These are phyloP conservation scores for Amiota communis DNA, from an alignment of 2,888 invertebrate species.

Conservation along the genomic window DNA sequence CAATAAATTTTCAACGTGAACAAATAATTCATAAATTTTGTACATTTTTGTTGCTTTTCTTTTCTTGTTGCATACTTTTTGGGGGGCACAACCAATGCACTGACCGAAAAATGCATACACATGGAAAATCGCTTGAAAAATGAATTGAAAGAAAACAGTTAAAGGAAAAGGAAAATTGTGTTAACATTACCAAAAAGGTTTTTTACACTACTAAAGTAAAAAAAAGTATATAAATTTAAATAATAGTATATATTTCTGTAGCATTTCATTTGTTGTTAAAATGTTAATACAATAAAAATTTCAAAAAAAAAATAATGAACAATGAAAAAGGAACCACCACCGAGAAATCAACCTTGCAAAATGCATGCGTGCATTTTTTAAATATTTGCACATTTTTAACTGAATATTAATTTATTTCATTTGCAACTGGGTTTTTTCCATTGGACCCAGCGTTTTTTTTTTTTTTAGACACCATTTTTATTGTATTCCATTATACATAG, in stretches of 20 bases:
- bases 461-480: too few relatives aligned
- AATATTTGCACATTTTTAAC: constrained; percentile 63
- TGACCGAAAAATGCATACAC: constrained; percentile 43
- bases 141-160: constrained; percentile 22
- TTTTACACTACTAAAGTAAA: too few relatives aligned
- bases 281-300: too few relatives aligned
- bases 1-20: constrained; percentile 57
- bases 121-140: constrained; percentile 25
- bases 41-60: constrained; percentile 2
- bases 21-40: constrained; percentile 63
- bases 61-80: neutral
- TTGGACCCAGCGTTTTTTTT: too few relatives aligned
- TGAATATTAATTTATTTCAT: constrained; percentile 61
- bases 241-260: too few relatives aligned
- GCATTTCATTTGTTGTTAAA: too few relatives aligned
- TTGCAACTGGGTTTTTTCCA: neutral
- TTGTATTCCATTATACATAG: neutral
- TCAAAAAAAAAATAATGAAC: neutral
- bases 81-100: constrained; percentile 28
- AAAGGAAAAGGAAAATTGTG: too few relatives aligned
- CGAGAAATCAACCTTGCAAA: constrained; percentile 26
- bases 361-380: constrained; percentile 44
- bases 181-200: too few relatives aligned
- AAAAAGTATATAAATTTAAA: too few relatives aligned
- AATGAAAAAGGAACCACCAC: constrained; percentile 33